Percentiles rank a stretch among this genome's conserved stretches.
Evolutionary conservation across 2,797 vertebrate species (phyloP).

Genomic region (Schizopygopsis malacanthus): DNA sequence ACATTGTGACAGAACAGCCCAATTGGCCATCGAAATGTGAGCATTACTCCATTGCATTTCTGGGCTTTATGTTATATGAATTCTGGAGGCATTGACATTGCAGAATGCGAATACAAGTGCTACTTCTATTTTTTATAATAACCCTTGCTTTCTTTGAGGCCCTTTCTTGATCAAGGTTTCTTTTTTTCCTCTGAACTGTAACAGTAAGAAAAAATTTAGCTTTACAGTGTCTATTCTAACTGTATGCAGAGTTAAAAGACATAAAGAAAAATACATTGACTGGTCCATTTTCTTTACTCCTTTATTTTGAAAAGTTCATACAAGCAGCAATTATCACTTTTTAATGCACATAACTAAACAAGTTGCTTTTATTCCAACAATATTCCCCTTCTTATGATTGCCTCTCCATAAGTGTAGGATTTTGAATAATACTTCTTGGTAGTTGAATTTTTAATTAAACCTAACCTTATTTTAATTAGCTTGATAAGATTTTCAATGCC

Average conservation of each 20-base stretch:
- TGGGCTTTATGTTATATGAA: background rate
- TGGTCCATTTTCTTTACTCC: background rate
- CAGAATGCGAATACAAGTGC: background rate
- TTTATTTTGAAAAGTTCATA: background rate
- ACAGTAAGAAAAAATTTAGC: background rate
- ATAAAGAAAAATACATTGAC: background rate
- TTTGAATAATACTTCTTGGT: background rate
- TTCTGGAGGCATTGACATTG: background rate
- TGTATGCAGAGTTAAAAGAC: background rate
- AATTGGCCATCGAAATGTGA: background rate
- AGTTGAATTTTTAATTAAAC: conserved; percentile 44
- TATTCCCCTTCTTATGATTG: background rate
- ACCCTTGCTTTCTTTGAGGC: background rate
- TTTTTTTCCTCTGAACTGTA: background rate
- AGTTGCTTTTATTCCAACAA: background rate
- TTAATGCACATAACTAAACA: background rate
- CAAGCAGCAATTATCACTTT: conserved; percentile 6
- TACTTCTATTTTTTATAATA: background rate
- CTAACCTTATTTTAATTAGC: conserved; percentile 36
- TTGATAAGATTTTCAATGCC: conserved; percentile 11
- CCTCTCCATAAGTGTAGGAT: background rate
- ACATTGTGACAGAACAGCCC: background rate
- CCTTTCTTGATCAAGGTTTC: background rate
- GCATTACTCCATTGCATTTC: background rate
- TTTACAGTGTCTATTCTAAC: background rate